Percentiles rank a stretch among this genome's conserved stretches.
phyloP scores from a whole-genome alignment of 2,888 invertebrate species.

The Harpagoxenus sublaevis region DNA sequence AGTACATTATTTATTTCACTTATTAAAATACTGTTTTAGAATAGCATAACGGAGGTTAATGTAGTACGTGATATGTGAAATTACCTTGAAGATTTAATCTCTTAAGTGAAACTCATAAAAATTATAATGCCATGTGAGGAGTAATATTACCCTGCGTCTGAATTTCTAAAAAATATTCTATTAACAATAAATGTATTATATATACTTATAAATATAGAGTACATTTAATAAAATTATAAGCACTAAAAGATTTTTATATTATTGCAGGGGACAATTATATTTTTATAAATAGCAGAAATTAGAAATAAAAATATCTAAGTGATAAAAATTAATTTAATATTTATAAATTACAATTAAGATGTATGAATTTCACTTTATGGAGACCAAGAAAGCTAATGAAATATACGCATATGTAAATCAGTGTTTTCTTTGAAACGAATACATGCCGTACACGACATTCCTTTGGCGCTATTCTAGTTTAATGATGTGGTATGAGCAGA shows the following conservation, averaged over 20 bases:
- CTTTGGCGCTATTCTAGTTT: conserved; percentile 36
- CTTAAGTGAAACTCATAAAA: neutral
- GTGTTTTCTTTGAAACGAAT: conserved; percentile 26
- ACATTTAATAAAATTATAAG: neutral
- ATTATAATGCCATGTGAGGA: neutral
- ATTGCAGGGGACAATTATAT: neutral
- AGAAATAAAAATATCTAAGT: neutral
- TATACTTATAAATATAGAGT: neutral
- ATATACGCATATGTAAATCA: conserved; percentile 29
- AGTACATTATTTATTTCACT: neutral
- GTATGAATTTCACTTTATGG: neutral
- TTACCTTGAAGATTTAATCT: neutral
- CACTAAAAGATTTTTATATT: neutral
- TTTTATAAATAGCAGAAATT: neutral
- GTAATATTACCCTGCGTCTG: neutral
- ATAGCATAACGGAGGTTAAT: neutral
- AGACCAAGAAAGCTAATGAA: neutral
- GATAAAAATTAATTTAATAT: neutral
- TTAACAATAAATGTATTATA: neutral
- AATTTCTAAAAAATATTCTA: neutral
- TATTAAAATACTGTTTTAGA: neutral
- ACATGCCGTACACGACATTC: neutral
- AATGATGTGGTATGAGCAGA: conserved; percentile 47
- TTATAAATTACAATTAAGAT: neutral
- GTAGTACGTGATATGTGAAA: neutral